phyloP scores from a whole-genome alignment of 2,113 vertebrate species.

The Bufo bufo region DNA sequence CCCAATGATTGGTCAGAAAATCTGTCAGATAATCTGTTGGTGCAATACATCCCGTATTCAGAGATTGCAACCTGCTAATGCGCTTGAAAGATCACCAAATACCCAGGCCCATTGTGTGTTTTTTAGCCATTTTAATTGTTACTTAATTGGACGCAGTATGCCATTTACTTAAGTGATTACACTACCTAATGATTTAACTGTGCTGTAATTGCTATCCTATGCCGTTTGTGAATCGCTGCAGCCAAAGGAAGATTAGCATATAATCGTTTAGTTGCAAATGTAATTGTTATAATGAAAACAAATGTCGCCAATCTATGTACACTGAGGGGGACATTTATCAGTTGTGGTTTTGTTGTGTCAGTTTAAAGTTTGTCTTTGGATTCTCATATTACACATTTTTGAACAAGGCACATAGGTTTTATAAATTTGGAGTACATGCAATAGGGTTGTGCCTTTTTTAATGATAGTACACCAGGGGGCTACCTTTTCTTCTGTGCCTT shows the following conservation, averaged over 20 bases:
- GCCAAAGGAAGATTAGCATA: background rate
- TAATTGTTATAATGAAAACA: background rate
- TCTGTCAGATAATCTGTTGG: too few relatives aligned
- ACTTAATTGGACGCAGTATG: background rate
- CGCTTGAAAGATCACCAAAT: background rate
- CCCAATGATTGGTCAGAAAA: too few relatives aligned
- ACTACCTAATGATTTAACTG: background rate
- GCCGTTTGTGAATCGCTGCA: background rate
- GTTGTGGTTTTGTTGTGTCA: background rate
- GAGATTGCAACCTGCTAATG: background rate
- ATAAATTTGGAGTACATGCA: too few relatives aligned
- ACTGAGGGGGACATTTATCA: background rate
- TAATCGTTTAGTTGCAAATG: background rate
- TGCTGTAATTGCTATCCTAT: background rate
- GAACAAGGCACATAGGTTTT: too few relatives aligned
- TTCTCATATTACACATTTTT: too few relatives aligned
- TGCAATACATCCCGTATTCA: background rate
- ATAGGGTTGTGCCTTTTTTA: too few relatives aligned
- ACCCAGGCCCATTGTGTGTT: background rate
- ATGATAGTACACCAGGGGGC: too few relatives aligned
- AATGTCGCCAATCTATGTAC: background rate
- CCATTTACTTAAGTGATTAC: constrained; percentile 3
- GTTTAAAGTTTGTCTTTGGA: too few relatives aligned
- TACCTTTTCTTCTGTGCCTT: too few relatives aligned
- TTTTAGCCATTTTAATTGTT: background rate